Evolutionary conservation across 2,888 invertebrate species (phyloP).

Genomic region (Tipula lateralis): DNA sequence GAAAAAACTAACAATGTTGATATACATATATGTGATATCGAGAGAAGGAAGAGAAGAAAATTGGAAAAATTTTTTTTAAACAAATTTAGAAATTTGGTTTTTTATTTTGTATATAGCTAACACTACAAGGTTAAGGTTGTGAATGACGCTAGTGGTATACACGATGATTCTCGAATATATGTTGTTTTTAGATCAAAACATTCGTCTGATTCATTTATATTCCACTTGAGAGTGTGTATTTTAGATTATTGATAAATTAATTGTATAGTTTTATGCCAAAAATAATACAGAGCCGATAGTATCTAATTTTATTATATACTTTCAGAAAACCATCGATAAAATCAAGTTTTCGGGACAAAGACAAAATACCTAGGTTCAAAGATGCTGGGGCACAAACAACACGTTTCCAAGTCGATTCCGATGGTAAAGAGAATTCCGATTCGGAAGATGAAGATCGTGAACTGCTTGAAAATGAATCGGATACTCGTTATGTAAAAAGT

Average conservation of each 20-base stretch:
- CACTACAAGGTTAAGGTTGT: neutral
- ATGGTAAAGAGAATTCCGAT: conserved; percentile 49
- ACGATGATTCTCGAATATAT: neutral
- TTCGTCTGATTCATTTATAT: neutral
- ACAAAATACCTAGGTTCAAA: conserved; percentile 59
- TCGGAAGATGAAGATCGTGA: conserved; percentile 50
- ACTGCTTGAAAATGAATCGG: conserved; percentile 53
- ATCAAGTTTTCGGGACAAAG: conserved; percentile 60
- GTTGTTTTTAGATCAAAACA: neutral
- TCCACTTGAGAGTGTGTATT: neutral
- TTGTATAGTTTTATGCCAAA: neutral
- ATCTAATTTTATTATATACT: conserved; percentile 15
- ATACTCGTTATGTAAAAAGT: conserved; percentile 72
- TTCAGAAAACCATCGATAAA: conserved; percentile 50
- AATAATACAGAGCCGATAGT: neutral
- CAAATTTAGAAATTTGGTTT: neutral
- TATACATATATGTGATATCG: neutral
- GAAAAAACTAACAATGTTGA: neutral
- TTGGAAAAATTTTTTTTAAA: neutral
- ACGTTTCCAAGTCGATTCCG: conserved; percentile 55
- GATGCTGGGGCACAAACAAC: conserved; percentile 55
- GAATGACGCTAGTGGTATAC: neutral
- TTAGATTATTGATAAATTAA: neutral
- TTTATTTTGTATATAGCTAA: neutral
- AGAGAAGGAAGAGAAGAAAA: neutral